Percentiles rank a stretch among this genome's conserved stretches.
Conservation (phyloP, 2,888 invertebrate genomes). For the Caenorhabditis macrosperma region DNA sequence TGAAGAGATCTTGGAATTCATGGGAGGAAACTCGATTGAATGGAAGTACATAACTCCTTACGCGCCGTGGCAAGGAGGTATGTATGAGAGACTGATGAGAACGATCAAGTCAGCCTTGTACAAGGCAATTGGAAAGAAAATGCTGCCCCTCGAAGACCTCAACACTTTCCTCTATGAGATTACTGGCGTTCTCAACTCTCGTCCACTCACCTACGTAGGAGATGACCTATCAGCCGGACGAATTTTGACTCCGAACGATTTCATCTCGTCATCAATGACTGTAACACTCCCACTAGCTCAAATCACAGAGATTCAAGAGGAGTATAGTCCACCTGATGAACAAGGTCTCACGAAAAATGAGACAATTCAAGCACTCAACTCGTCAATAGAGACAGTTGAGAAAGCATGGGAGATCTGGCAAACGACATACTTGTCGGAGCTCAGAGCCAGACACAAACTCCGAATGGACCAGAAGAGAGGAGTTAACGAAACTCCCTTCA, state of each 20-base stretch:
- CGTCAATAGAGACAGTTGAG: too few species aligned
- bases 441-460: too few species aligned
- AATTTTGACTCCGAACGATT: conserved; percentile 56
- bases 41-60: conserved; percentile 81
- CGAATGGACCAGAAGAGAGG: too few species aligned
- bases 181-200: conserved; percentile 77
- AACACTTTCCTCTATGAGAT: conserved; percentile 77
- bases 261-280: too few species aligned
- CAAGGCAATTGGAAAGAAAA: conserved; percentile 79
- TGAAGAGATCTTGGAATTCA: not conserved
- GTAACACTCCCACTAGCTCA: too few species aligned
- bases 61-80: conserved; percentile 82
- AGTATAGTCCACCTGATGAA: too few species aligned
- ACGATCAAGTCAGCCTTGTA: conserved; percentile 80
- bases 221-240: conserved; percentile 65
- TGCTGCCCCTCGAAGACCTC: conserved; percentile 80
- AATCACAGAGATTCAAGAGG: too few species aligned
- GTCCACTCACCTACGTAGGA: conserved; percentile 78
- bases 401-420: too few species aligned
- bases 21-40: conserved; percentile 50
- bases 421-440: too few species aligned
- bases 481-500: too few species aligned
- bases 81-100: conserved; percentile 81
- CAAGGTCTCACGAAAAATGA: too few species aligned
- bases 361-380: too few species aligned